Conservation (phyloP, 1,140 invertebrate genomes). For the Danaus melanippus region DNA sequence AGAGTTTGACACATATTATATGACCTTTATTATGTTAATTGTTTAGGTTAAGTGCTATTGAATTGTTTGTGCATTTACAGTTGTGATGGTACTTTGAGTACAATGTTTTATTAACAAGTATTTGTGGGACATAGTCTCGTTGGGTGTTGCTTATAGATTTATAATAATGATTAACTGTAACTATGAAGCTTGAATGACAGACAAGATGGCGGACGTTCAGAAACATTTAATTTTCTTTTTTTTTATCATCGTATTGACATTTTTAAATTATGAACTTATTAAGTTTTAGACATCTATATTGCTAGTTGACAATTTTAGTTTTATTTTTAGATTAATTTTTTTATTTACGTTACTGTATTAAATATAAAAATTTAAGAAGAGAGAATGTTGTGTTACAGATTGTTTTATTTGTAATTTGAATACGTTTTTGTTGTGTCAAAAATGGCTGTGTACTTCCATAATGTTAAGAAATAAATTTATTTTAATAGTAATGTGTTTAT, state of each 20-base stretch:
- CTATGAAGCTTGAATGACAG: too few species aligned
- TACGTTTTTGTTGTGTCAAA: conserved; percentile 30
- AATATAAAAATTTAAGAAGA: conserved; percentile 7
- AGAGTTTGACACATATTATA: too few species aligned
- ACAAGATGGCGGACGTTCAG: too few species aligned
- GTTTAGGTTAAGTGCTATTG: too few species aligned
- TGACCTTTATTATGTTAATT: too few species aligned
- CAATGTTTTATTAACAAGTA: conserved; percentile 29
- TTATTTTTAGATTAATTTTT: conserved; percentile 4
- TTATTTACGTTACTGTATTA: conserved; percentile 7
- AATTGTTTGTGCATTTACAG: conserved; percentile 15
- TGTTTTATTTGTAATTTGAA: conserved; percentile 5
- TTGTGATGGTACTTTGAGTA: conserved; percentile 57
- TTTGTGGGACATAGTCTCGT: conserved; percentile 35
- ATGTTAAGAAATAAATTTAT: conserved; percentile 38
- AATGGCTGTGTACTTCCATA: conserved; percentile 63
- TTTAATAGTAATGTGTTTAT: conserved; percentile 12
- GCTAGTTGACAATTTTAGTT: conserved; percentile 2
- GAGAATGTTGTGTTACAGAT: conserved; percentile 1
- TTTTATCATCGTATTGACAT: too few species aligned
- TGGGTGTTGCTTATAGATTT: conserved; percentile 5
- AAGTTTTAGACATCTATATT: neutral
- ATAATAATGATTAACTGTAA: too few species aligned
- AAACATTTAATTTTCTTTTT: too few species aligned
- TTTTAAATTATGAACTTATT: neutral